Evolutionary conservation across 2,113 vertebrate species (phyloP).

Genomic region (Harpagus bidentatus): DNA sequence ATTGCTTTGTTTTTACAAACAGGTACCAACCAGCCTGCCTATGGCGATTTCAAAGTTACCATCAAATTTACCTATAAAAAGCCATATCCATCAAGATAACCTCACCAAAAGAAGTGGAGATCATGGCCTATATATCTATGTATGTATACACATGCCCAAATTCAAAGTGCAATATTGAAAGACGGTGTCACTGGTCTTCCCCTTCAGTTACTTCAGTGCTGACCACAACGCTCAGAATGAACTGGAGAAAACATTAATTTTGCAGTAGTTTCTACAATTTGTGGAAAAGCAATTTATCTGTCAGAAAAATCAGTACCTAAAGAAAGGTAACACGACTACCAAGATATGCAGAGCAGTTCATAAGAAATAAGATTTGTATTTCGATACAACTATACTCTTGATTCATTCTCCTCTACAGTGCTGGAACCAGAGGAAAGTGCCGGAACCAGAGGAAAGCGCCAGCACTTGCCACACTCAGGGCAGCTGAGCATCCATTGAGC

Average conservation of each 20-base stretch:
- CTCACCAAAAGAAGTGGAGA: background rate
- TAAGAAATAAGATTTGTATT: background rate
- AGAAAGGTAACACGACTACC: background rate
- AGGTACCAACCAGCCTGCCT: background rate
- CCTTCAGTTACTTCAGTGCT: background rate
- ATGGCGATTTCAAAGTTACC: background rate
- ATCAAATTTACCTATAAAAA: background rate
- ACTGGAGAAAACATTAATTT: background rate
- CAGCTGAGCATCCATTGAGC: background rate
- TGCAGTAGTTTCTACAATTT: background rate
- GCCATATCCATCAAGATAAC: background rate
- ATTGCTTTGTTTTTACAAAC: background rate
- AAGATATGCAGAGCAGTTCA: background rate
- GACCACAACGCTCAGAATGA: background rate
- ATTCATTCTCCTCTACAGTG: background rate
- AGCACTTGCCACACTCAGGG: background rate
- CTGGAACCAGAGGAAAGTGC: background rate
- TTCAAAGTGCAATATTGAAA: background rate
- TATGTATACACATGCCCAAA: background rate
- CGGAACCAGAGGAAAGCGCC: background rate
- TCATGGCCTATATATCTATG: accelerated
- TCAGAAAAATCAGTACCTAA: background rate
- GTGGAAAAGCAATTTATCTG: background rate
- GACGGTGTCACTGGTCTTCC: background rate
- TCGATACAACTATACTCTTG: background rate